Evolutionary conservation across 2,888 invertebrate species (phyloP).

Genomic region (Noctua janthe): DNA sequence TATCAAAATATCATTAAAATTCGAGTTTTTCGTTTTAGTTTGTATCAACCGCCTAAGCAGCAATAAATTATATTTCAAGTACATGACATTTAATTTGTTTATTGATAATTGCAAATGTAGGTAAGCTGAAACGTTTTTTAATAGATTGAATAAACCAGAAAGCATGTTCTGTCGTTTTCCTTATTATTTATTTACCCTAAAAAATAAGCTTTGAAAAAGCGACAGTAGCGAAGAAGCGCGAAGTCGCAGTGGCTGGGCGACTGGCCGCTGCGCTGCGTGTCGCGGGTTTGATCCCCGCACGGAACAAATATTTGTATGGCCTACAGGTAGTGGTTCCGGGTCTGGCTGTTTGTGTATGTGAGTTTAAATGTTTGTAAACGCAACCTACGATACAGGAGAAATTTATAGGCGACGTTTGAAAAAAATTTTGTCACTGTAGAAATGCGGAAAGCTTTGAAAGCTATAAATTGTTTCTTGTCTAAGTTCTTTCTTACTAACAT

Average conservation of each 20-base stretch:
- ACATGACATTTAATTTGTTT: not conserved
- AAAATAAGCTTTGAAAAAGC: too few relatives aligned
- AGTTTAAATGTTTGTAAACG: not conserved
- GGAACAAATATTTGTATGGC: too few relatives aligned
- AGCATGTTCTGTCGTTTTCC: not conserved
- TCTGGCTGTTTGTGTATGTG: too few relatives aligned
- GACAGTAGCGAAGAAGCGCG: too few relatives aligned
- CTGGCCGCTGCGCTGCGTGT: too few relatives aligned
- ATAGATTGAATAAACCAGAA: not conserved
- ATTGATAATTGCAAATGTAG: not conserved
- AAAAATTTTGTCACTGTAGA: not conserved
- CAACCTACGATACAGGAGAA: not conserved
- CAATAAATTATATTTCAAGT: not conserved
- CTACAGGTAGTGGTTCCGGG: too few relatives aligned
- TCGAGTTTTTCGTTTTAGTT: not conserved
- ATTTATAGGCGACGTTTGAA: too few relatives aligned
- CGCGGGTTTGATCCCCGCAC: too few relatives aligned
- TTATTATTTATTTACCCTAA: not conserved
- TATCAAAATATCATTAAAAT: constrained; percentile 8
- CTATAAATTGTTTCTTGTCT: not conserved
- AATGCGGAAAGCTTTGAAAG: not conserved
- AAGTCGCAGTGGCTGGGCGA: too few relatives aligned
- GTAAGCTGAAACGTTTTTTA: not conserved
- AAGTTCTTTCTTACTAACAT: not conserved
- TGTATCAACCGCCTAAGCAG: not conserved